Evolutionary conservation across 2,888 invertebrate genomes (phyloP), one percentile per base, ranked within the genome.

Genomic region (Lasioglossum calceatum): DNA sequence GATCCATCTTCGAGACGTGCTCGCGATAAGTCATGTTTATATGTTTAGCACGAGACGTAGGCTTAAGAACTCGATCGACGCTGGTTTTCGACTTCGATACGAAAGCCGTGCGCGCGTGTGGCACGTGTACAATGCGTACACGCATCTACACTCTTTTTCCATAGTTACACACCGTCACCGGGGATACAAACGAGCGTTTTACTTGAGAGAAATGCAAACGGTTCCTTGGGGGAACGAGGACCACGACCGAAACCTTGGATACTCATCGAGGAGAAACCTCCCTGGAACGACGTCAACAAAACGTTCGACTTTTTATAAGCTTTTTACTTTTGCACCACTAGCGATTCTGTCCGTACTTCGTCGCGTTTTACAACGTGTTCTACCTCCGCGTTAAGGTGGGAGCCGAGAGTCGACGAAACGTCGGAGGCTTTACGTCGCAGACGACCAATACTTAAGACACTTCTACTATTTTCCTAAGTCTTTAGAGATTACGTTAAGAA

Each of bases 281-380:
- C 77, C n/a, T 44, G 74, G 50, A 67, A 50, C 36, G 64, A 71
- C 75, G 58, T 42, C 78, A 54, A 67, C 64, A 67, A 16, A 80
- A 44, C 76, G 85, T 67, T 85, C 77, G 54, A 80, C 82, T 78
- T 88, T 87, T 88, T 82, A 80, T 87, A 88, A 87, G 87, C 87
- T 89, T 88, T 82, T 89, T 84, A 84, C 84, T 88, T 88, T 84
- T 84, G 82, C 84, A 80, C 88, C 75, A 80, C 84, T 80, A 86
- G 84, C 78, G 67, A 85, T 86, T 86, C 64, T 86, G 81, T 81
- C 80, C 80, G 79, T 84, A 78, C 79, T 71, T 77, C 75, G 78
- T 79, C 78, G 72, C 82, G 36, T 74, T 77, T 4, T 42, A 78
- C 80, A 19, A 44, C 81, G 64, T 77, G 64, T 36, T 39, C 64